A percentile compares a stretch with the other conserved stretches of the same genome.
These are phyloP conservation scores for Calyptomena viridis DNA, from an alignment of 2,113 vertebrate species.

Conservation along the genomic window DNA sequence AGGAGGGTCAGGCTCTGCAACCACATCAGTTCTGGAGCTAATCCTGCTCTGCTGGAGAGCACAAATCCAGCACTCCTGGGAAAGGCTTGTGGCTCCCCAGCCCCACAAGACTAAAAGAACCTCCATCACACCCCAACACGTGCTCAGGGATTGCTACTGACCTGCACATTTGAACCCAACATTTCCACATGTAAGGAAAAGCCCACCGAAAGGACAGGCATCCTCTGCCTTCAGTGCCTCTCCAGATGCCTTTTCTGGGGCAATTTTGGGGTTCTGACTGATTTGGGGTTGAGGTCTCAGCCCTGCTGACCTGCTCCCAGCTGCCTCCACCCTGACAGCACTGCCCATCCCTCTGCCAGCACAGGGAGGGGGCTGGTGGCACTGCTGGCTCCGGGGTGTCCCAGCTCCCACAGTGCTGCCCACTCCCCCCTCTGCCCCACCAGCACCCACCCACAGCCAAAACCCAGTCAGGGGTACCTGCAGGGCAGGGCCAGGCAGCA, in stretches of 20 bases:
- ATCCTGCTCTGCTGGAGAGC: neutral
- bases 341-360: neutral
- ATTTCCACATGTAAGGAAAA: neutral
- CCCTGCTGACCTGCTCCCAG: rapidly evolving
- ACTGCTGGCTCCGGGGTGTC: neutral
- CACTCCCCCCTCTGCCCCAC: rapidly evolving
- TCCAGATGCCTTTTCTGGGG: neutral
- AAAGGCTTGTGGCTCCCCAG: neutral
- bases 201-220: rapidly evolving
- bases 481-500: neutral
- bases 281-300: neutral
- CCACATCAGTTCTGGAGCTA: rapidly evolving
- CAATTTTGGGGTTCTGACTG: rapidly evolving
- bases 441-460: neutral
- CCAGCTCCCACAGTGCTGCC: neutral
- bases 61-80: neutral
- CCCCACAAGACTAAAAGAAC: neutral
- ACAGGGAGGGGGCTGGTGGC: rapidly evolving
- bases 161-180: neutral
- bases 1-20: rapidly evolving
- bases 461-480: neutral
- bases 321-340: rapidly evolving
- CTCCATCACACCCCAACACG: rapidly evolving
- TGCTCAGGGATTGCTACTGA: rapidly evolving
- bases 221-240: neutral